phyloP scores from a whole-genome alignment of 2,113 vertebrate species.

The Sinocyclocheilus grahami region DNA sequence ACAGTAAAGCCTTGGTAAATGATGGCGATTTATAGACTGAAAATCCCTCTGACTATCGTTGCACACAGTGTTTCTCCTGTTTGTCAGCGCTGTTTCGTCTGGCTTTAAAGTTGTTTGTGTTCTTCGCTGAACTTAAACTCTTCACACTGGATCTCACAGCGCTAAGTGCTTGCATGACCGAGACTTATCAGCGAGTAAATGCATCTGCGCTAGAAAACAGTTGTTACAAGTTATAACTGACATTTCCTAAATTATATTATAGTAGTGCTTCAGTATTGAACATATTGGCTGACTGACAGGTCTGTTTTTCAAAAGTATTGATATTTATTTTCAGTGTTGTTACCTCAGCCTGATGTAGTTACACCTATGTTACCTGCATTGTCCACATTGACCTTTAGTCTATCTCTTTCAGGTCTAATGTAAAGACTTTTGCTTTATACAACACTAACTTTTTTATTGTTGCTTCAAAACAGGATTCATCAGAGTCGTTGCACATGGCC shows the following conservation, averaged over 20 bases:
- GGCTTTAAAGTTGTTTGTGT: too few relatives aligned
- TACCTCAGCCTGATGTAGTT: background rate
- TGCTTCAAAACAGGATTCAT: constrained; percentile 77
- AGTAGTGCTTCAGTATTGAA: background rate
- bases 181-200: too few relatives aligned
- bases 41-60: too few relatives aligned
- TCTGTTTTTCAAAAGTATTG: background rate
- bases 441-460: background rate
- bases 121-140: too few relatives aligned
- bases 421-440: background rate
- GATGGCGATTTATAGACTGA: too few relatives aligned
- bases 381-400: background rate
- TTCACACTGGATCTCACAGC: too few relatives aligned
- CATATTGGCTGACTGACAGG: background rate
- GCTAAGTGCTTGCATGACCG: too few relatives aligned
- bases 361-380: too few relatives aligned
- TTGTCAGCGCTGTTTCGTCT: too few relatives aligned
- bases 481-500: constrained; percentile 77
- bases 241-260: background rate
- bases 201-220: too few relatives aligned
- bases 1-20: too few relatives aligned
- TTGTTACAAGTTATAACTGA: background rate
- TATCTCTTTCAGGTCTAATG: background rate
- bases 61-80: too few relatives aligned
- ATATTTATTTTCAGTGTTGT: background rate